Conservation (phyloP, 2,888 invertebrate genomes). For the Blera fallax region DNA sequence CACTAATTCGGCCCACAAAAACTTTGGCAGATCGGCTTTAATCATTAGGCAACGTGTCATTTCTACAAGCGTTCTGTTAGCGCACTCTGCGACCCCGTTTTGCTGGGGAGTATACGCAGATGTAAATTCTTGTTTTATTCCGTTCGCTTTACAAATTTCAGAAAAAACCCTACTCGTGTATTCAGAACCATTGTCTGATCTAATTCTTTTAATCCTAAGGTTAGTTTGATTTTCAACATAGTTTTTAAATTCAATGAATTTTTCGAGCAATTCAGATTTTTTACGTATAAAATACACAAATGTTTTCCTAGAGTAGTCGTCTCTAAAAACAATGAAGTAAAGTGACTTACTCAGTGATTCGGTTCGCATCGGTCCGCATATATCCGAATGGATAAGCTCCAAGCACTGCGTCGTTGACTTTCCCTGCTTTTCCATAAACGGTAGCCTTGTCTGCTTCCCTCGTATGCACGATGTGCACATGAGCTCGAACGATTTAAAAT, state of each 20-base stretch:
- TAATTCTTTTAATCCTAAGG: not conserved
- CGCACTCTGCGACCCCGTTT: slow-evolving; percentile 8
- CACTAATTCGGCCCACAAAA: too few relatives aligned
- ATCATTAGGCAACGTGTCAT: slow-evolving; percentile 11
- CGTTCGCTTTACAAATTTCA: not conserved
- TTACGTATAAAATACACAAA: slow-evolving; percentile 2
- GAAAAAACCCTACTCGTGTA: not conserved
- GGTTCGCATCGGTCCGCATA: too few relatives aligned
- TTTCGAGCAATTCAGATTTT: not conserved
- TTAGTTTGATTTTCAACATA: not conserved
- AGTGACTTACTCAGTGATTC: slow-evolving; percentile 21
- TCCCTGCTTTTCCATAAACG: not conserved
- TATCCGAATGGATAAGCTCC: slow-evolving; percentile 8
- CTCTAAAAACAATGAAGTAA: slow-evolving; percentile 6
- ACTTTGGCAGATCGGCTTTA: not conserved
- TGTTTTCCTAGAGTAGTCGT: not conserved
- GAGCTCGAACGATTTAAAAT: not conserved
- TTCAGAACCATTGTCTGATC: not conserved
- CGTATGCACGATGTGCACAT: not conserved
- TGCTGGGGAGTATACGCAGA: slow-evolving; percentile 1
- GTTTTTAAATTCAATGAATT: too few relatives aligned
- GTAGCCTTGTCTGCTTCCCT: not conserved
- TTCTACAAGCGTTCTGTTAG: slow-evolving; percentile 13
- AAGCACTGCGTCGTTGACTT: slow-evolving; percentile 5
- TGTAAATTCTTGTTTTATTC: not conserved